Evolutionary conservation across 2,888 invertebrate species (phyloP).

Genomic region (Byasa hedistus): DNA sequence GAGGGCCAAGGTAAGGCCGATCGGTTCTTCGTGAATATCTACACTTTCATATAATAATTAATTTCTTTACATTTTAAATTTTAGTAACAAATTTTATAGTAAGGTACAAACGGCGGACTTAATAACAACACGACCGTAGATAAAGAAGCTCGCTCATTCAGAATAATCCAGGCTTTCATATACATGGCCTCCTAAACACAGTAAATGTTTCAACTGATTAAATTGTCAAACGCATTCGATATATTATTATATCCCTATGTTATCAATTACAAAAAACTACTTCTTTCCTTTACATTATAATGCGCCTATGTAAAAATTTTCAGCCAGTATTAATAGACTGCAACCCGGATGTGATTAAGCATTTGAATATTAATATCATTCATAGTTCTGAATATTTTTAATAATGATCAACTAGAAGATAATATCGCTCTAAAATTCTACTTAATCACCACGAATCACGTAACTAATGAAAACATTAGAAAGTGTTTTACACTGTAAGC

Average conservation of each 20-base stretch:
- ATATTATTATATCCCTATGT: too few species aligned
- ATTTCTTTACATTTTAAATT: too few species aligned
- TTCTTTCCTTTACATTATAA: neutral
- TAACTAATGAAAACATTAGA: slow-evolving; percentile 25
- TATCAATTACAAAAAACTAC: neutral
- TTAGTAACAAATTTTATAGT: too few species aligned
- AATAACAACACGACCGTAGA: too few species aligned
- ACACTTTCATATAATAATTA: too few species aligned
- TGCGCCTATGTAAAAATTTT: neutral
- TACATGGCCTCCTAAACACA: too few species aligned
- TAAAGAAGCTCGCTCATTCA: too few species aligned
- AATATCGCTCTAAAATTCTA: neutral
- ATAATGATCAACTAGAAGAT: neutral
- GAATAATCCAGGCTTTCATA: too few species aligned
- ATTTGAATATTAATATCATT: neutral
- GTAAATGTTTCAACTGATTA: too few species aligned
- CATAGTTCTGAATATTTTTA: neutral
- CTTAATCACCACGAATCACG: neutral
- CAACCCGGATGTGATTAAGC: slow-evolving; percentile 2
- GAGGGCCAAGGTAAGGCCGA: neutral
- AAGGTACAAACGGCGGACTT: too few species aligned
- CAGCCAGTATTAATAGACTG: neutral
- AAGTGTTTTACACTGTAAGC: slow-evolving; percentile 19
- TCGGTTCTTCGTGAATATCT: neutral
- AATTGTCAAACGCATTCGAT: too few species aligned